Base-by-base conservation (phyloP, 2,797 vertebrate genomes). In the Fringilla coelebs region DNA sequence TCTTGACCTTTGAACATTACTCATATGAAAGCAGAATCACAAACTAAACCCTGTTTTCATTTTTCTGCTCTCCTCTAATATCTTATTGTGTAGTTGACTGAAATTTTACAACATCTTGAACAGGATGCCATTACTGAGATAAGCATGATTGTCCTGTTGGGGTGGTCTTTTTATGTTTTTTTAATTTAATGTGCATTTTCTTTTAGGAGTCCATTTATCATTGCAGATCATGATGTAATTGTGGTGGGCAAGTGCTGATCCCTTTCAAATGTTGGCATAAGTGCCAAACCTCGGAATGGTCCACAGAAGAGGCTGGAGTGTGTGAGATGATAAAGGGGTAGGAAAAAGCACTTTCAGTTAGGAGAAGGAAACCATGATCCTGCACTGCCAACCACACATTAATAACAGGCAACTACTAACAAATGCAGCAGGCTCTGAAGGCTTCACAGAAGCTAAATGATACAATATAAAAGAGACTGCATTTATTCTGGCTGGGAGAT, bases 401-500 rank as follows among this genome's bases (percentile, higher is more conserved):
- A 82, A 71, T 75, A 86, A 81, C 51, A 73, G 70, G 76, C 76
- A 88, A 68, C 58, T 54, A 24, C 19, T 32, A 43, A 60, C 75
- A 93, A 88, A 86, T 93, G 88, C 80, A 73, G 13, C 20, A 32
- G 70, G 4, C 34, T 91, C 49, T 72, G 54, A 90, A 93, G 70
- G 43, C 52, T 91, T 90, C 55, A 41, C 32, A 67, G 86, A 86
- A 90, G 55, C 70, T 54, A 83, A 62, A 79, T 82, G 88, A 67
- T 48, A 85, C 51, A 78, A 73, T n/a, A 66, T 78, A 41, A 91
- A 88, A 86, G 40, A 73, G 25, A 26, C 17, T 66, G 19, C 48
- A 49, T 95, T 91, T 95, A 21, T 81, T 88, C 85, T 95, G 83
- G 17, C 48, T 87, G 60, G 46, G 34, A 94, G 32, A 88, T 49